These are phyloP conservation scores for Zeus faber DNA, from an alignment of 2,113 vertebrate species.

Conservation along the genomic window DNA sequence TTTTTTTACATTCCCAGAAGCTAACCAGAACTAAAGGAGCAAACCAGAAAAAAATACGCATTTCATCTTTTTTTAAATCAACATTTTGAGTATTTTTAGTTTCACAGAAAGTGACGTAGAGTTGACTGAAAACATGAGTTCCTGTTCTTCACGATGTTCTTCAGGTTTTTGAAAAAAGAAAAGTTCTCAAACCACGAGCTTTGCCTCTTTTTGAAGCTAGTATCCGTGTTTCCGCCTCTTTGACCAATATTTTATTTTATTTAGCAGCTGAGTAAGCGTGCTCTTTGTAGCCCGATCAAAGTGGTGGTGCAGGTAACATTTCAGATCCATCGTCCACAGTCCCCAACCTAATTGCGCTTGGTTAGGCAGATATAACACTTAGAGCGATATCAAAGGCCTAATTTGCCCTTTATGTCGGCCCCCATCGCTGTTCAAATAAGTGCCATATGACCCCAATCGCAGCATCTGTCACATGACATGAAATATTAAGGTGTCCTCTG, in stretches of 20 bases:
- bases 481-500: constrained; percentile 7
- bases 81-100: no score
- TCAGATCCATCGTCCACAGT: constrained; percentile 5
- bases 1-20: no score
- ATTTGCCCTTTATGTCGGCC: constrained; percentile 17
- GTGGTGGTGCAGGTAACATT: background rate
- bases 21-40: no score
- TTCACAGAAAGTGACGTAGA: no score
- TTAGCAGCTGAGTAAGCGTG: background rate
- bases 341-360: background rate
- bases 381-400: constrained; percentile 6
- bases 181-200: no score
- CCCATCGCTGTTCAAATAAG: constrained; percentile 17
- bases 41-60: no score
- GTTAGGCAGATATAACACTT: background rate
- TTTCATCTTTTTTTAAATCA: no score
- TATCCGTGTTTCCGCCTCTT: constrained; percentile 17
- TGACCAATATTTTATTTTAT: background rate
- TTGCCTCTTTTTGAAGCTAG: no score
- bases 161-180: no score
- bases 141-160: no score
- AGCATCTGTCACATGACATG: no score
- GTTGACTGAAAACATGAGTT: no score
- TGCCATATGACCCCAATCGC: constrained; percentile 11
- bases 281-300: background rate